Conservation (phyloP, 1,140 invertebrate genomes). For the Antheraea mylitta region DNA sequence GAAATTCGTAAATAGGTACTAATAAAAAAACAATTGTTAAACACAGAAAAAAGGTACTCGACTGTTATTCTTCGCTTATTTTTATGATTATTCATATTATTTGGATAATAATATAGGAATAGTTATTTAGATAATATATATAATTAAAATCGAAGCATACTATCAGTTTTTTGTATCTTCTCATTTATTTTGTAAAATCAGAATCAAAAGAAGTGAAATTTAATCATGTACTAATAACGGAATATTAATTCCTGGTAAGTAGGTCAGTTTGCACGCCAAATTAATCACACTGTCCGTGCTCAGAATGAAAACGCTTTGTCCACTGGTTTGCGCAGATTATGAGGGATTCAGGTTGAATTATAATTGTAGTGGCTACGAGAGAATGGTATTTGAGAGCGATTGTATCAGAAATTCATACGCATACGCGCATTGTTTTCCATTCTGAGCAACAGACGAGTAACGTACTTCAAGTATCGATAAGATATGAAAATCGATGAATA, state of each 20-base stretch:
- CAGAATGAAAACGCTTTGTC: constrained; percentile 6
- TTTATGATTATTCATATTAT: too few species aligned
- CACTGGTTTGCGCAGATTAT: background rate
- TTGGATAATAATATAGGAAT: too few species aligned
- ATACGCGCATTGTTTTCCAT: background rate
- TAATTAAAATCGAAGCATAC: too few species aligned
- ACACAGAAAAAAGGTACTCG: too few species aligned
- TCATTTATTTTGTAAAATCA: too few species aligned
- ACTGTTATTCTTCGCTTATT: too few species aligned
- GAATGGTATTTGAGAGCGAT: too few species aligned
- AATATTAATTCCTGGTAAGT: constrained; percentile 1
- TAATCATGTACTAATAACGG: background rate
- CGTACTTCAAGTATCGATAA: background rate
- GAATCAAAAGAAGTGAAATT: background rate
- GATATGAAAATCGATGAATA: background rate
- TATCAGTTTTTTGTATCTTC: too few species aligned
- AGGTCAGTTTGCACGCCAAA: constrained; percentile 14
- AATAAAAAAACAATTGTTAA: too few species aligned
- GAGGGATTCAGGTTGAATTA: background rate
- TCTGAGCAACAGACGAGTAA: background rate
- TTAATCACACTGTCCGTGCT: constrained; percentile 13
- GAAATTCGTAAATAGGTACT: too few species aligned
- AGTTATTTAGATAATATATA: too few species aligned
- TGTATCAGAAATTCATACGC: too few species aligned
- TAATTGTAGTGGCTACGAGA: background rate